phyloP scores from a whole-genome alignment of 1,140 invertebrate genomes.

The Bradysia coprophila region DNA sequence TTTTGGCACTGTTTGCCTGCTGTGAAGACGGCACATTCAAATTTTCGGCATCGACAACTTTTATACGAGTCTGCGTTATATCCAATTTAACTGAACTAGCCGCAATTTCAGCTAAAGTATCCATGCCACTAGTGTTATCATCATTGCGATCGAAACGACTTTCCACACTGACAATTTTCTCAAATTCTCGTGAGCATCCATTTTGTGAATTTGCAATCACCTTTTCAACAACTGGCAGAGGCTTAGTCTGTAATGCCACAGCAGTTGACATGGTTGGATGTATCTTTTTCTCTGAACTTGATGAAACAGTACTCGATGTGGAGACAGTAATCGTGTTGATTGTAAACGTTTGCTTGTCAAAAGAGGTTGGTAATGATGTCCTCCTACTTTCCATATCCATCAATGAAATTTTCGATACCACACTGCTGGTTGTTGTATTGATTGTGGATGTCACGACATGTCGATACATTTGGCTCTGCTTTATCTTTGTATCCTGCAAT shows the following conservation, averaged over 20 bases:
- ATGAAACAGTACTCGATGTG: no score
- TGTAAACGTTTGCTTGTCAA: neutral
- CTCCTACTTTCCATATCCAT: neutral
- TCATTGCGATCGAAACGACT: neutral
- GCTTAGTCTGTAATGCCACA: neutral
- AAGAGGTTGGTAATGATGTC: no score
- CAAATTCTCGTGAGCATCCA: neutral
- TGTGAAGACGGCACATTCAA: neutral
- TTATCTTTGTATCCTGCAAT: slow-evolving; percentile 53
- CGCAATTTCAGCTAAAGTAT: slow-evolving; percentile 24
- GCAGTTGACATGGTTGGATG: no score
- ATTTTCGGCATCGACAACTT: neutral
- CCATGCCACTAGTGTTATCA: slow-evolving; percentile 7
- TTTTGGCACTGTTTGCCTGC: slow-evolving; percentile 32
- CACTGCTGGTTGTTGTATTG: neutral
- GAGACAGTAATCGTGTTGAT: neutral
- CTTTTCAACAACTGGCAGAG: neutral
- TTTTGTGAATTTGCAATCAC: neutral
- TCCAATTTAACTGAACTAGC: slow-evolving; percentile 23
- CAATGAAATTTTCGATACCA: neutral
- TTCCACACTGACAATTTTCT: neutral
- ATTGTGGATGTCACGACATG: neutral
- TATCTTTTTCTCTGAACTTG: no score
- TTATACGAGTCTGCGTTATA: neutral
- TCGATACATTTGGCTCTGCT: slow-evolving; percentile 33